Conservation (phyloP, 2,797 vertebrate genomes). For the Sphaeramia orbicularis region DNA sequence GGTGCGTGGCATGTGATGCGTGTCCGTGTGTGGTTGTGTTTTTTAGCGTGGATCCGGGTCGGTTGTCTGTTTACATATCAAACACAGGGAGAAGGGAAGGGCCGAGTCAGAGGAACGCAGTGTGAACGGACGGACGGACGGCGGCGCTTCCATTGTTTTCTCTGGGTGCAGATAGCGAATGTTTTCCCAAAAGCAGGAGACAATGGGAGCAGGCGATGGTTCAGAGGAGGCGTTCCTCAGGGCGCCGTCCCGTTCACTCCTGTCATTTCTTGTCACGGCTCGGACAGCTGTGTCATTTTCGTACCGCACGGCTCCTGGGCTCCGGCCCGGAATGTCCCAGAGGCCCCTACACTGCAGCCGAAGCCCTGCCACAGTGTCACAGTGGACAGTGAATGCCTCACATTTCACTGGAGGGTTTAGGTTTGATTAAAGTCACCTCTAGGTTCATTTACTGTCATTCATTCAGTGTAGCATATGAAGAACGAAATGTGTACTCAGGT, state of each 20-base stretch:
- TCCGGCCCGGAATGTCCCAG: slow-evolving; percentile 57
- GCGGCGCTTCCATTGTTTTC: slow-evolving; percentile 54
- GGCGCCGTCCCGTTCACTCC: slow-evolving; percentile 56
- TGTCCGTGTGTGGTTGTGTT: slow-evolving; percentile 41
- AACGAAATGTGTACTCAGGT: too few relatives aligned
- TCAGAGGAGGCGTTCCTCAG: slow-evolving; percentile 59
- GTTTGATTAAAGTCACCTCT: background rate
- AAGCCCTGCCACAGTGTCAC: background rate
- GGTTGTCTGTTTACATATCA: slow-evolving; percentile 67
- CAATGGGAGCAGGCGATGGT: slow-evolving; percentile 47
- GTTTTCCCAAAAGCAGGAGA: slow-evolving; percentile 57
- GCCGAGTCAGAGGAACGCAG: slow-evolving; percentile 32
- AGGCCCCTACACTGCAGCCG: slow-evolving; percentile 15
- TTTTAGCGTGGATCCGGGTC: slow-evolving; percentile 51
- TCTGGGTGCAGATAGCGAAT: slow-evolving; percentile 43
- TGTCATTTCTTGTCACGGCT: slow-evolving; percentile 59
- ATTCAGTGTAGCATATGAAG: too few relatives aligned
- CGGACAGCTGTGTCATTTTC: slow-evolving; percentile 77
- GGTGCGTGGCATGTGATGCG: slow-evolving; percentile 18
- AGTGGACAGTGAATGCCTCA: too few relatives aligned
- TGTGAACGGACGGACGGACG: slow-evolving; percentile 46
- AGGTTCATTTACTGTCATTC: too few relatives aligned
- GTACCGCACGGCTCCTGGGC: slow-evolving; percentile 62
- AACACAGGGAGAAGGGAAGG: slow-evolving; percentile 40
- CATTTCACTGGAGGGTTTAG: too few relatives aligned